Evolutionary conservation across 2,113 vertebrate species (phyloP), one percentile per base, ranked within the genome.

Genomic region (Ameiurus melas): DNA sequence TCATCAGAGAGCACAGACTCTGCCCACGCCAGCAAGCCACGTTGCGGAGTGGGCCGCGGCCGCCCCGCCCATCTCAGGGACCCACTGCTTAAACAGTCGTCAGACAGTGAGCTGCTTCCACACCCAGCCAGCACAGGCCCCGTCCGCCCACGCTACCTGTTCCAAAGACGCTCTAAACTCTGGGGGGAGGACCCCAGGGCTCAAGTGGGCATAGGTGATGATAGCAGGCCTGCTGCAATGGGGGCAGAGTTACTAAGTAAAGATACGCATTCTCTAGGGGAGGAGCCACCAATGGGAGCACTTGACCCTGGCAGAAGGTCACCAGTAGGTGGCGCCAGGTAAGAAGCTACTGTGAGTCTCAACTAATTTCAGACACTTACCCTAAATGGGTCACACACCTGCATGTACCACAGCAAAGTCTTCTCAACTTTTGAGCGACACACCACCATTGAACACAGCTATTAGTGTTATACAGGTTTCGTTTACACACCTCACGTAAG

Each of bases 131-230:
- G 97, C 93, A 95, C 96, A 93, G 91, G 94, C 82, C 96, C 97
- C 85, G 93, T 96, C 30, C 96, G 97, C 93, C 98, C 98, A 89
- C 98, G 98, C 94, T 99, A 99, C 95, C 97, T 99, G 95, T 99
- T 99, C 95, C 98, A 99, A 96, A 97, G 98, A 96, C 96, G 97
- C 94, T 99, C 98, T 93, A 99, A 99, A 96, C 96, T 99, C 92
- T 99, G 98, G 98, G 98, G 98, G 89, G 96, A 97, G 94, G 97
- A 97, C 92, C 96, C 96, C 94, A 94, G 96, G 94, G 93, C 93
- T 87, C 95, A 96, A 88, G 95, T 97, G 96, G 89, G 97, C 92
- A 93, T 97, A 89, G 97, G 90, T 95, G 97, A 91, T 93, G 97
- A 87, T 96, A 98, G 92, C 95, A 97, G 89, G 95, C 94, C 86